These are phyloP conservation scores for Nomia melanderi DNA, from an alignment of 1,140 invertebrate genomes.

Conservation along the genomic window DNA sequence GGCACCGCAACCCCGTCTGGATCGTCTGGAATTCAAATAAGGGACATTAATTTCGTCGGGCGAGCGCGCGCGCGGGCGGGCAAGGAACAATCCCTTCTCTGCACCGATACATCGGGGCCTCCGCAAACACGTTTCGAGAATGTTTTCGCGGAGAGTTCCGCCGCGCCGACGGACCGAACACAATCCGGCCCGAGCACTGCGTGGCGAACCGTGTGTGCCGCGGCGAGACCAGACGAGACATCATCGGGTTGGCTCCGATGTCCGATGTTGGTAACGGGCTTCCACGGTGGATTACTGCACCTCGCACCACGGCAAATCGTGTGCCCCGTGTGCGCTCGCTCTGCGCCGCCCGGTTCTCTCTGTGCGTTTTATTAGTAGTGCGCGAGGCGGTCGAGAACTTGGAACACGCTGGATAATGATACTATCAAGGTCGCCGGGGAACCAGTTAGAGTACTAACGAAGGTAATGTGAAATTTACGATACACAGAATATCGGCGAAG, in stretches of 20 bases:
- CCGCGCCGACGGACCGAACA: not conserved
- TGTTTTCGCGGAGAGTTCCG: slow-evolving; percentile 20
- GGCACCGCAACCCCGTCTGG: not conserved
- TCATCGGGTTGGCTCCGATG: not conserved
- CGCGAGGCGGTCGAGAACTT: not conserved
- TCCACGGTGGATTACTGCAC: too few relatives aligned
- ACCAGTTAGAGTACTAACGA: not conserved
- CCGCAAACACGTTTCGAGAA: slow-evolving; percentile 30
- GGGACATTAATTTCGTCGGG: slow-evolving; percentile 18
- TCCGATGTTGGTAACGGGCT: not conserved
- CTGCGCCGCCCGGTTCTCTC: too few relatives aligned
- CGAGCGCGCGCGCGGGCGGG: too few relatives aligned
- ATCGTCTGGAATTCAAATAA: slow-evolving; percentile 27
- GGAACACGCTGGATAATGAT: not conserved
- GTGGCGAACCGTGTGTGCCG: slow-evolving; percentile 12
- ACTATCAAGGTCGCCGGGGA: not conserved
- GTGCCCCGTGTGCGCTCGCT: too few relatives aligned
- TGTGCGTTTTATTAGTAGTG: too few relatives aligned
- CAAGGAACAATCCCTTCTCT: slow-evolving; percentile 41
- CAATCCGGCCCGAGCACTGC: slow-evolving; percentile 8
- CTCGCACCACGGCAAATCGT: too few relatives aligned
- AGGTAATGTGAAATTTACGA: not conserved
- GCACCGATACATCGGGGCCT: not conserved
- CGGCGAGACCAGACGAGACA: not conserved
- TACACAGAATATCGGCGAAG: too few relatives aligned